These are phyloP conservation scores for Clarias laeviceps DNA, from an alignment of 2,797 vertebrate genomes.

Conservation along the genomic window DNA sequence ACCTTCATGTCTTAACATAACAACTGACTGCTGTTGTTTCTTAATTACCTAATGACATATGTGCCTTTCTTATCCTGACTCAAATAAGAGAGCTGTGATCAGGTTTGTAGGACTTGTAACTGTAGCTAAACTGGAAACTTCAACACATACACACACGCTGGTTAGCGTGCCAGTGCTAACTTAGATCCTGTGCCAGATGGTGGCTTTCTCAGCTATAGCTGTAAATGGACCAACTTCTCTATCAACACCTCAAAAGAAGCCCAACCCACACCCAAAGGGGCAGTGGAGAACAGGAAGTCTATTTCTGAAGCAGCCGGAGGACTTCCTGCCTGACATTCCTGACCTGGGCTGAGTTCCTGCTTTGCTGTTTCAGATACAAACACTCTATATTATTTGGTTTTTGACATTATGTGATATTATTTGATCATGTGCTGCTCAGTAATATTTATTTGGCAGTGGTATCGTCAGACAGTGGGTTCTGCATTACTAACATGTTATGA, in stretches of 20 bases:
- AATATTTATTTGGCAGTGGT: not conserved
- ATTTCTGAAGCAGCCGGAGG: constrained; percentile 71
- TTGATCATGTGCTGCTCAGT: not conserved
- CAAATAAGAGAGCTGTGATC: not conserved
- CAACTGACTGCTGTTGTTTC: too few relatives aligned
- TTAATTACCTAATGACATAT: too few relatives aligned
- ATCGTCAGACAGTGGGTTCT: not conserved
- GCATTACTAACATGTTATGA: not conserved
- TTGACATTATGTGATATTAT: not conserved
- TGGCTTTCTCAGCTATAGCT: constrained; percentile 25
- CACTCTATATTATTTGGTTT: not conserved
- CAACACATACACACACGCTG: not conserved
- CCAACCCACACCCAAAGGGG: constrained; percentile 63
- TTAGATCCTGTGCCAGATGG: not conserved
- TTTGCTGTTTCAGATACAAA: constrained; percentile 43
- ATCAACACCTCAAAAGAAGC: constrained; percentile 66
- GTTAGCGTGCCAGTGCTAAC: not conserved
- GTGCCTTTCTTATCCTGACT: not conserved
- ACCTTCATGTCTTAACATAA: too few relatives aligned
- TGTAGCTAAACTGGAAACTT: not conserved
- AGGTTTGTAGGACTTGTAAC: not conserved
- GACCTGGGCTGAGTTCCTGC: constrained; percentile 73
- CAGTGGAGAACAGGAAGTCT: constrained; percentile 75
- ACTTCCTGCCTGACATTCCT: constrained; percentile 84
- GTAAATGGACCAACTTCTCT: constrained; percentile 39